These are phyloP conservation scores for Pseudomyrmex gracilis DNA, from an alignment of 1,140 invertebrate genomes.

Conservation along the genomic window DNA sequence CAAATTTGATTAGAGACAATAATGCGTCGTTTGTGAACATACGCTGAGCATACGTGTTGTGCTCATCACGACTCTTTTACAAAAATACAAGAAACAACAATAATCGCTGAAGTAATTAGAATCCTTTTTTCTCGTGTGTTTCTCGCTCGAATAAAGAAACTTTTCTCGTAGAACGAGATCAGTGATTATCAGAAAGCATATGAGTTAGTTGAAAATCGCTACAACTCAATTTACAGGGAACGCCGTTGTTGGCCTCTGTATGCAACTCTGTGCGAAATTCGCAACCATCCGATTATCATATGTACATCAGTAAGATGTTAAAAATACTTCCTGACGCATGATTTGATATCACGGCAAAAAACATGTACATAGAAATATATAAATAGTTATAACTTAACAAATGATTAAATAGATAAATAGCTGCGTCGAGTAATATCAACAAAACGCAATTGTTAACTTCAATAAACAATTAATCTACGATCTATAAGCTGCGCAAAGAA, in stretches of 20 bases:
- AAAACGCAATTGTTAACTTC: conserved; percentile 38
- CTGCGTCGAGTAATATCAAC: conserved; percentile 36
- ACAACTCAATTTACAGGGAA: too few relatives aligned
- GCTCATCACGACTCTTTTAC: conserved; percentile 30
- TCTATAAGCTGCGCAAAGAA: conserved; percentile 63
- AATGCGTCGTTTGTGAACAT: background rate
- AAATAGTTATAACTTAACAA: conserved; percentile 65
- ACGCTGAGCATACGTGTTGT: conserved; percentile 14
- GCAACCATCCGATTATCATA: too few relatives aligned
- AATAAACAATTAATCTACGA: conserved; percentile 31
- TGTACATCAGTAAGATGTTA: conserved; percentile 20
- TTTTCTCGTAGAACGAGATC: conserved; percentile 22
- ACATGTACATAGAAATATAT: conserved; percentile 62
- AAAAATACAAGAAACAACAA: conserved; percentile 44
- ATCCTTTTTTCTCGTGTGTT: background rate
- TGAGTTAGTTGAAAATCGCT: too few relatives aligned
- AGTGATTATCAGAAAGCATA: conserved; percentile 12
- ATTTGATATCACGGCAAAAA: conserved; percentile 46
- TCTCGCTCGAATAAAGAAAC: conserved; percentile 4
- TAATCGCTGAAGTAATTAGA: conserved; percentile 28
- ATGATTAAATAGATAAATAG: conserved; percentile 32
- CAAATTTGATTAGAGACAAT: conserved; percentile 71
- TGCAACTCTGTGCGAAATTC: too few relatives aligned
- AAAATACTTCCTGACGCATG: conserved; percentile 27
- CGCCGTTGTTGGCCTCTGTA: too few relatives aligned